phyloP scores from a whole-genome alignment of 2,113 vertebrate species.

The Carlito syrichta region DNA sequence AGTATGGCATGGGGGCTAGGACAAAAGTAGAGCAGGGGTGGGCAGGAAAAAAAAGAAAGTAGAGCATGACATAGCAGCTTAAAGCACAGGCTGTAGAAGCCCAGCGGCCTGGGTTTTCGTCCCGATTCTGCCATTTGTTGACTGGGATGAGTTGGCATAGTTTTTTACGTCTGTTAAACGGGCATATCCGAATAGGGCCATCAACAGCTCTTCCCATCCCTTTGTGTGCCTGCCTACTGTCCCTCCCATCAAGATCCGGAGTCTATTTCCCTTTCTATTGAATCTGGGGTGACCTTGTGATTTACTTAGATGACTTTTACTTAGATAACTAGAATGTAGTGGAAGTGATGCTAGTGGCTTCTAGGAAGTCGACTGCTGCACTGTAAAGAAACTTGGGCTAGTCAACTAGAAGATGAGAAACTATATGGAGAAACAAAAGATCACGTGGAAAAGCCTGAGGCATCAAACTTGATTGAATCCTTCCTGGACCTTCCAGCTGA shows the following conservation, averaged over 20 bases:
- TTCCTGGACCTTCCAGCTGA: neutral
- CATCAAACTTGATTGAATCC: neutral
- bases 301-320: neutral
- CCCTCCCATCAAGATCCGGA: neutral
- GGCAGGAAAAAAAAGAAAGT: no score
- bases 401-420: neutral
- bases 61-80: neutral
- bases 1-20: neutral
- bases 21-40: neutral
- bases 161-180: neutral
- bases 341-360: no score
- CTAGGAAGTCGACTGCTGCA: neutral
- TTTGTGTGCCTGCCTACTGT: neutral
- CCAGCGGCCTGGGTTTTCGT: neutral
- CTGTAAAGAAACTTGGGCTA: neutral
- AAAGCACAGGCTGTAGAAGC: neutral
- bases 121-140: neutral
- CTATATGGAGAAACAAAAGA: no score
- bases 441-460: rapidly evolving
- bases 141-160: no score
- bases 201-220: neutral
- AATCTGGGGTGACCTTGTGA: no score
- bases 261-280: neutral
- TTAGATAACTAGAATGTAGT: neutral
- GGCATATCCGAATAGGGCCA: no score